Percentiles rank a stretch among this genome's conserved stretches.
phyloP scores from a whole-genome alignment of 2,797 vertebrate species.

The Erethizon dorsatum region DNA sequence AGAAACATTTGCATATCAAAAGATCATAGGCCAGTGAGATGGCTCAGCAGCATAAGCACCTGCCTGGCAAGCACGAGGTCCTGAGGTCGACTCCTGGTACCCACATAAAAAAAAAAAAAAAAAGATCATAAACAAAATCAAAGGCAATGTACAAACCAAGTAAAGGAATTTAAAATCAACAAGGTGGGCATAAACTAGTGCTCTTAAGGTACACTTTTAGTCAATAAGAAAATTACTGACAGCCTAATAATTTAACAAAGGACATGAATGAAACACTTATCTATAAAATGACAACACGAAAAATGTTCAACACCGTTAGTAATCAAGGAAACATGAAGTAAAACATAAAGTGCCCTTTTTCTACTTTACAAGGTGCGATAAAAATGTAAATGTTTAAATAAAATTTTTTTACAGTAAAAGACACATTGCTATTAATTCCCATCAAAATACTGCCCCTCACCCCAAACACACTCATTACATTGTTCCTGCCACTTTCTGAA shows the following conservation, averaged over 20 bases:
- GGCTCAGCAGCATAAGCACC: no score
- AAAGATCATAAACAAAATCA: constrained; percentile 18
- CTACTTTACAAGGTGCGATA: neutral
- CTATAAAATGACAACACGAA: constrained; percentile 12
- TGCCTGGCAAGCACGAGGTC: no score
- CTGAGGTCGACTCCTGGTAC: no score
- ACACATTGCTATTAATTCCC: neutral
- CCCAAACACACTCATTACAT: neutral
- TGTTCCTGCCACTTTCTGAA: neutral
- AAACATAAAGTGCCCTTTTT: constrained; percentile 14
- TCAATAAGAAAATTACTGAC: constrained; percentile 11
- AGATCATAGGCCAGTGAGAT: neutral
- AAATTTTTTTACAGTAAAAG: neutral
- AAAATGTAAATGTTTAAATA: neutral
- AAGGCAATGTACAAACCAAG: neutral
- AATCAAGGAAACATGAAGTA: constrained; percentile 24
- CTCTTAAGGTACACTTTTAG: constrained; percentile 16
- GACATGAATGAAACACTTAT: neutral
- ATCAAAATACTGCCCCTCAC: neutral
- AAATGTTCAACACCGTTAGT: neutral
- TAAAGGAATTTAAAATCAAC: constrained; percentile 10
- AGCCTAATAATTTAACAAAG: neutral
- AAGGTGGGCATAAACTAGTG: neutral
- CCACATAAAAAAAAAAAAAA: no score
- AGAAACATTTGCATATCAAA: neutral